Conservation (phyloP, 2,888 invertebrate genomes). For the Polyploca ridens region DNA sequence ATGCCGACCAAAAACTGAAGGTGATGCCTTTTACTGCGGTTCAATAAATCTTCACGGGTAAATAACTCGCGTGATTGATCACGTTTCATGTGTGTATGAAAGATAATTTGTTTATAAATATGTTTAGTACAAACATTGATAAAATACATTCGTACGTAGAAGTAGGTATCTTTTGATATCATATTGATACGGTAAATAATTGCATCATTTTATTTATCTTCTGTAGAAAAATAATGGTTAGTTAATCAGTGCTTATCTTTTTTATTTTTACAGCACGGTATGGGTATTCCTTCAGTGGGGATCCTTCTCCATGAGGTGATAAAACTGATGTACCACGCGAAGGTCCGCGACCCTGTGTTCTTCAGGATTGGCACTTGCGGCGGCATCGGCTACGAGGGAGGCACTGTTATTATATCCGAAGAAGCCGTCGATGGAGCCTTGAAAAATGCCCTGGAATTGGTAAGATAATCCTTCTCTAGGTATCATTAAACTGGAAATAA, state of each 20-base stretch:
- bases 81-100: conserved; percentile 10
- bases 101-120: conserved; percentile 4
- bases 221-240: too few species aligned
- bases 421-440: conserved; percentile 95
- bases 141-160: not conserved
- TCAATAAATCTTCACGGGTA: conserved; percentile 10
- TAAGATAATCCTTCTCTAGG: conserved; percentile 68
- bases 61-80: conserved; percentile 25
- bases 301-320: conserved; percentile 98
- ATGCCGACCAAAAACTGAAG: not conserved
- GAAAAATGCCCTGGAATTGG: conserved; percentile 92
- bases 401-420: conserved; percentile 96
- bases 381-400: conserved; percentile 95
- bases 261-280: conserved; percentile 91
- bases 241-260: too few species aligned
- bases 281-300: conserved; percentile 98
- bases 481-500: not conserved
- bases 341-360: conserved; percentile 92
- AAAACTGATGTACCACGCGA: conserved; percentile 97
- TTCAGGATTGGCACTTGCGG: conserved; percentile 98
- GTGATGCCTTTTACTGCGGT: not conserved
- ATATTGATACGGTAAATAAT: conserved; percentile 13
- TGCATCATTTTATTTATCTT: not conserved
- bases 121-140: conserved; percentile 1
- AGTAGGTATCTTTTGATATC: conserved; percentile 1